Evolutionary conservation across 2,113 vertebrate genomes (phyloP).

Genomic region (Ceratotherium simum): DNA sequence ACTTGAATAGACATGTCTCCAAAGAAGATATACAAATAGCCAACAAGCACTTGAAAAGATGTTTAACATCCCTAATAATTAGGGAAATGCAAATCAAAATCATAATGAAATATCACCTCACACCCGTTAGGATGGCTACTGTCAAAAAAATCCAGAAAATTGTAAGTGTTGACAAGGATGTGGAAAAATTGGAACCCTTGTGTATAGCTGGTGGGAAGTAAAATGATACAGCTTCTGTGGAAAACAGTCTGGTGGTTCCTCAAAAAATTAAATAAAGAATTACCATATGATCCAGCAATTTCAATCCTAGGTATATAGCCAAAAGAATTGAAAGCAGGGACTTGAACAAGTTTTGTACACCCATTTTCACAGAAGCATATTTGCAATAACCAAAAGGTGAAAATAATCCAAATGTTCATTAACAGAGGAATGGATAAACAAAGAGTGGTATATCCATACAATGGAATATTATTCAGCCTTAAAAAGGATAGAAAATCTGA

Average conservation of each 20-base stretch:
- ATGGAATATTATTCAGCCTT: background rate
- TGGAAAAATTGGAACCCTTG: background rate
- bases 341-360: background rate
- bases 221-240: background rate
- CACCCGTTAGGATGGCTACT: background rate
- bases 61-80: background rate
- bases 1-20: background rate
- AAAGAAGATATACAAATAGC: background rate
- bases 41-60: background rate
- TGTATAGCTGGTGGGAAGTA: background rate
- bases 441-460: background rate
- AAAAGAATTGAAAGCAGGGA: background rate
- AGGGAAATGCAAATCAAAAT: background rate
- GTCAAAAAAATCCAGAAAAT: background rate
- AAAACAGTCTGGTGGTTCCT: background rate
- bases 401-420: background rate
- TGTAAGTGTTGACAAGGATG: background rate
- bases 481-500: background rate
- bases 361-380: background rate
- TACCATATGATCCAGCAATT: background rate
- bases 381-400: background rate
- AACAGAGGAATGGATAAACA: background rate
- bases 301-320: background rate
- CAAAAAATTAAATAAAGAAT: background rate
- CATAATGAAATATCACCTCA: background rate